These are phyloP conservation scores for Aspiorhynchus laticeps DNA, from an alignment of 2,113 vertebrate species.

Conservation along the genomic window DNA sequence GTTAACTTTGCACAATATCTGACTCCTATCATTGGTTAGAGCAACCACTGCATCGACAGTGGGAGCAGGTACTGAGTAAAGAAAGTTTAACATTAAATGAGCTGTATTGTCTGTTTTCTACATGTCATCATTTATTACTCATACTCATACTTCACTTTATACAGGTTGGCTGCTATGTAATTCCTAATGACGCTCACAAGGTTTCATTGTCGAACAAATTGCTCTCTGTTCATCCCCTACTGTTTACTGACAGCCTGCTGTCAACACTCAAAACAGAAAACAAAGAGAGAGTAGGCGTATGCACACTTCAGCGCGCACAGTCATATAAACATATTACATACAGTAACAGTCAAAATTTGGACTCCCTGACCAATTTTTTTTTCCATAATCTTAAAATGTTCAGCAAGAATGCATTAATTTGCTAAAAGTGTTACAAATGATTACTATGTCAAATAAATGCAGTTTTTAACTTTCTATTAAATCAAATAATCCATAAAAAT, in stretches of 20 bases:
- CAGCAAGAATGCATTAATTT: neutral
- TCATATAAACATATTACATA: constrained; percentile 1
- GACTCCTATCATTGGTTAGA: neutral
- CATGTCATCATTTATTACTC: neutral
- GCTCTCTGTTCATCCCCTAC: constrained; percentile 6
- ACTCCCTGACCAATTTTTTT: neutral
- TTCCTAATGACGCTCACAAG: neutral
- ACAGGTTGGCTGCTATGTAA: neutral
- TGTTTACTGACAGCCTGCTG: constrained; percentile 22
- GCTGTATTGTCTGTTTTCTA: neutral
- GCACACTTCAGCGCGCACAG: neutral
- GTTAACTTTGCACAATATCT: neutral
- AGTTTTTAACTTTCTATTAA: neutral
- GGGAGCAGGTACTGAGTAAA: neutral
- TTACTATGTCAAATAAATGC: neutral
- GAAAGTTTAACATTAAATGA: neutral
- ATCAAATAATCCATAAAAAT: too few relatives aligned
- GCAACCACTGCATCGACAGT: neutral
- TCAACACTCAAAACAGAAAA: constrained; percentile 35
- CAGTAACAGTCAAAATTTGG: neutral
- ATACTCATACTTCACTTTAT: neutral
- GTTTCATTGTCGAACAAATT: constrained; percentile 11
- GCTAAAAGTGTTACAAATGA: neutral
- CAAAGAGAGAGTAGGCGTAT: neutral
- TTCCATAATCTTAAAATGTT: too few relatives aligned